Percentiles rank a stretch among this genome's conserved stretches.
These are phyloP conservation scores for Drosophila mayaguana DNA, from an alignment of 2,888 invertebrate genomes.

Conservation along the genomic window DNA sequence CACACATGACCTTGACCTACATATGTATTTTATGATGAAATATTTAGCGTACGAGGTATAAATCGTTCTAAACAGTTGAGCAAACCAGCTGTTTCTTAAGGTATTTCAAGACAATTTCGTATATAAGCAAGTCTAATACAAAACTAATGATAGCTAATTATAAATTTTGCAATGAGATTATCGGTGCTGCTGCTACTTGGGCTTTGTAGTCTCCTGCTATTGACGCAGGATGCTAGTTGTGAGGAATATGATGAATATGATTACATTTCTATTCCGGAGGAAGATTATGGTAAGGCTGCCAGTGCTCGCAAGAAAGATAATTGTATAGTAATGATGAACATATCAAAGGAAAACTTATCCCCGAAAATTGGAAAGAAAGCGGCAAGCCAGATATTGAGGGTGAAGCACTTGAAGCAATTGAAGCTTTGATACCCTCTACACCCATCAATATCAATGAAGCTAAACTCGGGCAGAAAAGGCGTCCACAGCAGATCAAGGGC, in stretches of 20 bases:
- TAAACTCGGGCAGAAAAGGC: background rate
- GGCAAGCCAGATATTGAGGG: no score
- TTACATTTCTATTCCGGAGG: background rate
- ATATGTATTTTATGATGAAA: background rate
- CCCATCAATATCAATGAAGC: no score
- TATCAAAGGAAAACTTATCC: background rate
- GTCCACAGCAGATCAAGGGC: background rate
- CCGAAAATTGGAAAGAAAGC: no score
- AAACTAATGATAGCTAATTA: background rate
- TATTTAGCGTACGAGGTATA: background rate
- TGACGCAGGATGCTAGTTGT: background rate
- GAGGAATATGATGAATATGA: background rate
- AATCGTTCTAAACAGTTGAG: slow-evolving; percentile 20
- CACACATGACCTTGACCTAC: background rate
- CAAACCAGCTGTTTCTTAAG: slow-evolving; percentile 12
- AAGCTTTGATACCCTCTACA: background rate
- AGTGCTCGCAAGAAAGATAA: background rate
- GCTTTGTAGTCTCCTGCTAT: slow-evolving; percentile 5
- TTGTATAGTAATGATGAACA: background rate
- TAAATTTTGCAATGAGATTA: slow-evolving; percentile 23
- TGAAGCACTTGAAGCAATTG: no score
- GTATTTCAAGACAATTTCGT: background rate
- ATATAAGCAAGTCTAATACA: slow-evolving; percentile 23
- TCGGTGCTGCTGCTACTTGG: slow-evolving; percentile 20
- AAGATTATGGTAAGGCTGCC: background rate